Evolutionary conservation across 1,140 invertebrate species (phyloP).

Genomic region (Bombus fervidus): DNA sequence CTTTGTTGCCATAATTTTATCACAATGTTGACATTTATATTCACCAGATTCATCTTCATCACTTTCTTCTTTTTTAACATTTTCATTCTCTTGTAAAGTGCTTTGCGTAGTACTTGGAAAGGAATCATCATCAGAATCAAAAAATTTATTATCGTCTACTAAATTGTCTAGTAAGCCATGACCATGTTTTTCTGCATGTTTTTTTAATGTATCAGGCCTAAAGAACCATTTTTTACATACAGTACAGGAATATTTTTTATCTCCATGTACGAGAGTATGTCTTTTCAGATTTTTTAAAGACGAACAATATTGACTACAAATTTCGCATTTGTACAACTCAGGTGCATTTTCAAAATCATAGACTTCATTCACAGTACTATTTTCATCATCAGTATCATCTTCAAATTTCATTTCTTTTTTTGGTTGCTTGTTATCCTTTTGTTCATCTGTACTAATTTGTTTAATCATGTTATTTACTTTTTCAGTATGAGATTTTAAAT

Average conservation of each 20-base stretch:
- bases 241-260: conserved; percentile 81
- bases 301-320: conserved; percentile 79
- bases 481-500: conserved; percentile 73
- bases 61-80: conserved; percentile 73
- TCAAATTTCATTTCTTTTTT: conserved; percentile 67
- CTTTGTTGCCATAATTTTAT: conserved; percentile 79
- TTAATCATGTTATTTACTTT: conserved; percentile 69
- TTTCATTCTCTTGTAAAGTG: conserved; percentile 66
- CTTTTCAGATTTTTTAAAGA: conserved; percentile 79
- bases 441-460: conserved; percentile 63
- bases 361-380: conserved; percentile 59
- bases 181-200: conserved; percentile 77
- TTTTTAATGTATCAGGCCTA: conserved; percentile 79
- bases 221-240: conserved; percentile 81
- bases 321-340: conserved; percentile 78
- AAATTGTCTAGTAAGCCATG: conserved; percentile 77
- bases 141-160: conserved; percentile 74
- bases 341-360: conserved; percentile 76
- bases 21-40: conserved; percentile 79
- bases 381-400: conserved; percentile 71
- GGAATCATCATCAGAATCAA: conserved; percentile 69
- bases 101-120: conserved; percentile 61
- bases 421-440: conserved; percentile 46
- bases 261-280: conserved; percentile 78
- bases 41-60: conserved; percentile 74